These are phyloP conservation scores for Lepilemur septentrionalis DNA, from an alignment of 2,797 vertebrate species.

Conservation along the genomic window DNA sequence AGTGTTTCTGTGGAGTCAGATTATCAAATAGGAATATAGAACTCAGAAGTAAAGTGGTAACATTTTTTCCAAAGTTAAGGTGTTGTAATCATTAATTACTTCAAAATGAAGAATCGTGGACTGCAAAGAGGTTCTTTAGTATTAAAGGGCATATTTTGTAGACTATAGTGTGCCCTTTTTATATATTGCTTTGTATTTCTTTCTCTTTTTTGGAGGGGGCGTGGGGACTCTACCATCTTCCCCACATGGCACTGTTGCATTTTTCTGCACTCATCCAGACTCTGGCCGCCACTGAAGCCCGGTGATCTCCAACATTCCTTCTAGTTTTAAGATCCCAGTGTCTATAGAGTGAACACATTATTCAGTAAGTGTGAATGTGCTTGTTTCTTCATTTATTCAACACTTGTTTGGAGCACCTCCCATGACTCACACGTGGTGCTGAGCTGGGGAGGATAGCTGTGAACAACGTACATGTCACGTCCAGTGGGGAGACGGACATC, in stretches of 20 bases:
- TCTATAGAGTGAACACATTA: accelerated
- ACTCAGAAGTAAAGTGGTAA: not conserved
- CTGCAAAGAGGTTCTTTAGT: not conserved
- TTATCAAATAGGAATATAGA: not conserved
- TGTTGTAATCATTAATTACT: not conserved
- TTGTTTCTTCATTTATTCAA: not conserved
- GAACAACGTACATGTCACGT: not conserved
- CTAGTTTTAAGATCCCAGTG: not conserved
- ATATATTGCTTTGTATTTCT: not conserved
- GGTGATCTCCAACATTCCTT: not conserved
- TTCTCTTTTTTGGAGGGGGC: not conserved
- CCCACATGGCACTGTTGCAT: too few relatives aligned
- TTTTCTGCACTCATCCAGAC: too few relatives aligned
- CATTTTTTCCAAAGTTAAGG: not conserved
- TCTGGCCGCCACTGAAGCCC: not conserved
- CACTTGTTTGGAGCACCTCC: not conserved
- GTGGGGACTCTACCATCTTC: too few relatives aligned
- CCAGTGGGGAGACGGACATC: accelerated
- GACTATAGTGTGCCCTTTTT: not conserved
- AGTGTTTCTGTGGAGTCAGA: not conserved
- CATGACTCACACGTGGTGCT: accelerated
- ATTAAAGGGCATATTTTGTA: not conserved
- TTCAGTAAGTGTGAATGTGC: too few relatives aligned
- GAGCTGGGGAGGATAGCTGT: not conserved
- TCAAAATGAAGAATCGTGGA: not conserved